Conservation (phyloP, 2,797 vertebrate genomes). For the Anabas testudineus region DNA sequence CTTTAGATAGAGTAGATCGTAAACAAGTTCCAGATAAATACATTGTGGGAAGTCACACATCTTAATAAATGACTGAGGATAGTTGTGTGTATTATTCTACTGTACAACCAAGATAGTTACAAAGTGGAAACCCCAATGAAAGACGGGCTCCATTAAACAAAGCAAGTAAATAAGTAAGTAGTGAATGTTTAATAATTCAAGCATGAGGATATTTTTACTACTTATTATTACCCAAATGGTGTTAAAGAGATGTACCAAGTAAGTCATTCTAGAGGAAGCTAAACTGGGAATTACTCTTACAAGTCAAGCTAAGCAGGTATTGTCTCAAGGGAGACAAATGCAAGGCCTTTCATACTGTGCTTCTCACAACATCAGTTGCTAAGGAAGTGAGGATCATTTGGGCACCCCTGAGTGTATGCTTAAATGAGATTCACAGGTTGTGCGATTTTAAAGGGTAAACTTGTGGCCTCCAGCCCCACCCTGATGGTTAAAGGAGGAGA, state of each 20-base stretch:
- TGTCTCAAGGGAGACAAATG: neutral
- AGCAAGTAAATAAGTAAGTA: too few relatives aligned
- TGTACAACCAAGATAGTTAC: too few relatives aligned
- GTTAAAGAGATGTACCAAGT: too few relatives aligned
- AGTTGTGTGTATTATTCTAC: too few relatives aligned
- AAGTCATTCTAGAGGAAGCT: too few relatives aligned
- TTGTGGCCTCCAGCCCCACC: neutral
- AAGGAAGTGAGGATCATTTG: constrained; percentile 15
- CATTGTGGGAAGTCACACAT: constrained; percentile 9
- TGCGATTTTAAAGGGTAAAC: neutral
- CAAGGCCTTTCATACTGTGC: neutral
- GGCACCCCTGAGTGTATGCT: neutral
- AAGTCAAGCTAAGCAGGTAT: neutral
- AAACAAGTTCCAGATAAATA: neutral
- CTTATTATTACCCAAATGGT: neutral
- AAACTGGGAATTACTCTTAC: too few relatives aligned
- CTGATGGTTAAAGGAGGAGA: neutral
- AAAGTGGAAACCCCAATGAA: too few relatives aligned
- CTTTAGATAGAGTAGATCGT: neutral
- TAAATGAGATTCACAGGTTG: constrained; percentile 31
- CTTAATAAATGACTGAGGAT: neutral
- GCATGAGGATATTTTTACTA: too few relatives aligned
- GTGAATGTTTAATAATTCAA: too few relatives aligned
- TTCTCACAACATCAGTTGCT: neutral
- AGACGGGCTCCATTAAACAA: neutral